These are phyloP conservation scores for Smithornis capensis DNA, from an alignment of 2,113 vertebrate genomes.

Conservation along the genomic window DNA sequence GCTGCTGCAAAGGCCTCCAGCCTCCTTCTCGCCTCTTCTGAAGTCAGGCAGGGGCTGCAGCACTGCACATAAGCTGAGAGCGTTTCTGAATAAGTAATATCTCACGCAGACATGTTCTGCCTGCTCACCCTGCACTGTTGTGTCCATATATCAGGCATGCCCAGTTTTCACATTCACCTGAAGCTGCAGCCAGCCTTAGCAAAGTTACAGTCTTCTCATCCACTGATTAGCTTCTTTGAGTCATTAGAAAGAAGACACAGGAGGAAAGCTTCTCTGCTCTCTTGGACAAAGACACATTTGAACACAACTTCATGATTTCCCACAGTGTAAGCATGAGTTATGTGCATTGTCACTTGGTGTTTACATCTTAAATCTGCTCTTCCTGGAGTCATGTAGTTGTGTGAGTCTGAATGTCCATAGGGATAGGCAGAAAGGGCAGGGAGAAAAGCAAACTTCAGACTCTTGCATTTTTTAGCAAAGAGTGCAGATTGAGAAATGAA, in stretches of 20 bases:
- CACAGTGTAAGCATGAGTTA: not conserved
- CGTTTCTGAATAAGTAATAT: not conserved
- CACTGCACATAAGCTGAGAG: not conserved
- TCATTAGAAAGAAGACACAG: not conserved
- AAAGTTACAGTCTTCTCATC: not conserved
- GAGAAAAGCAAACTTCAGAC: not conserved
- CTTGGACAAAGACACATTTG: not conserved
- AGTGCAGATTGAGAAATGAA: not conserved
- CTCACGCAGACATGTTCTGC: not conserved
- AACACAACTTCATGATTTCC: not conserved
- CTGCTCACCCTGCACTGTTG: not conserved
- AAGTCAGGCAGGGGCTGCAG: not conserved
- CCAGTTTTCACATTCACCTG: accelerated
- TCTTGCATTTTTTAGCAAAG: not conserved
- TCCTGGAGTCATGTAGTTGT: not conserved
- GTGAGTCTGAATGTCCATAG: not conserved
- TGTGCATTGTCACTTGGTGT: not conserved
- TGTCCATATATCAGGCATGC: not conserved
- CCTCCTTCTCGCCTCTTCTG: not conserved
- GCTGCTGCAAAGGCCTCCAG: not conserved
- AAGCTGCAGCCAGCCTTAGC: not conserved
- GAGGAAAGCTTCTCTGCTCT: not conserved
- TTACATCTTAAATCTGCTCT: not conserved
- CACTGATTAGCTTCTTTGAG: not conserved
- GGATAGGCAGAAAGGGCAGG: not conserved